Evolutionary conservation across 2,888 invertebrate genomes (phyloP), one percentile per base, ranked within the genome.

Genomic region (Tiphia femorata): DNA sequence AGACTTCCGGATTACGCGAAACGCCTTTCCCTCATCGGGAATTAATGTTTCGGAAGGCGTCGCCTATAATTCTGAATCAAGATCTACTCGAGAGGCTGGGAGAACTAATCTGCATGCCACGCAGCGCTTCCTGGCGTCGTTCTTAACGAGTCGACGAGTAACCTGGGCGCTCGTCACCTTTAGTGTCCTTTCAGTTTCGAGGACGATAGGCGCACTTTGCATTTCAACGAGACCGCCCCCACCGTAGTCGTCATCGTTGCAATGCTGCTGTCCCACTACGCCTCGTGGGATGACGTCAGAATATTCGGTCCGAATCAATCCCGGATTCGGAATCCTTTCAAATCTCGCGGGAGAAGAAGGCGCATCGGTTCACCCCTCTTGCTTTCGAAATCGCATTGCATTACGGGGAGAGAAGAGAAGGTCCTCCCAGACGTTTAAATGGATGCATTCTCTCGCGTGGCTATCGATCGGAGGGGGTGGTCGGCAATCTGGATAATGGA

Each of bases 131-230:
- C 73, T 73, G 74, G 74, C 74, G 73, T 76, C 73, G 73, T 53
- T 67, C 72, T 77, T 80, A 80, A 78, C 79, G 77, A 77, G 76
- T 74, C 75, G 71, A 70, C 76, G 76, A 78, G 71, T 75, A 73
- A 70, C 69, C 52, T 61, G 51, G n/a, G n/a, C n/a, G 61, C 69
- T 70, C 74, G 75, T 71, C 72, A 73, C 70, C 71, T 73, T 67
- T 58, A 57, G 42, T 62, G 62, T 71, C 63, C 62, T 62, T n/a
- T n/a, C n/a, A n/a, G n/a, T n/a, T n/a, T n/a, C n/a, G n/a, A 61
- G 64, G n/a, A n/a, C n/a, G n/a, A 63, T 67, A 63, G 65, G 70
- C 71, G 63, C 62, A 76, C 68, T 76, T 76, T 69, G 66, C 74
- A 76, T 76, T 75, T 67, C 65, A 65, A 64, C 59, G 49, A 70